Evolutionary conservation across 2,888 invertebrate species (phyloP).

Genomic region (Andrena chrysosceles): DNA sequence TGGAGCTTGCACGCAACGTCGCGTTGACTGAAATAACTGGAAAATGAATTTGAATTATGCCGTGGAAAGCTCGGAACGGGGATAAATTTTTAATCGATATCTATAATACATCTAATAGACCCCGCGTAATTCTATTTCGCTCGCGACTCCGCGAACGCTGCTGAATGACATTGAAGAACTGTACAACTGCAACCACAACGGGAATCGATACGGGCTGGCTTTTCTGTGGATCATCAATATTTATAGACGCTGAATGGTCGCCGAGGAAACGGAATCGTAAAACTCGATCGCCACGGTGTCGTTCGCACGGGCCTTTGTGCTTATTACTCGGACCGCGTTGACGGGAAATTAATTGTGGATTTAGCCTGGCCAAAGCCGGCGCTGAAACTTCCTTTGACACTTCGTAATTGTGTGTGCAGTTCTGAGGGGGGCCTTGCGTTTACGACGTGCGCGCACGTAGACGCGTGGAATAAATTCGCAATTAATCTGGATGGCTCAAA

Average conservation of each 20-base stretch:
- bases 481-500: conserved; percentile 43
- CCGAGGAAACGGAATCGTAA: neutral
- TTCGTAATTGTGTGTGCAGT: conserved; percentile 33
- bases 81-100: conserved; percentile 4
- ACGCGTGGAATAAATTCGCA: conserved; percentile 25
- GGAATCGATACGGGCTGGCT: conserved; percentile 10
- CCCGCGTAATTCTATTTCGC: neutral
- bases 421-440: neutral
- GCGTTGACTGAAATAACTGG: neutral
- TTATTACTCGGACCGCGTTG: neutral
- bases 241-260: neutral
- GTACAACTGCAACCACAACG: neutral
- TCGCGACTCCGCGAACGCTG: neutral
- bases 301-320: neutral
- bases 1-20: conserved; percentile 24
- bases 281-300: neutral
- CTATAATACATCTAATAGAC: neutral
- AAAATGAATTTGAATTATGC: neutral
- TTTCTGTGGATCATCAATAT: conserved; percentile 7
- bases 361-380: neutral
- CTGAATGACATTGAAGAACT: conserved; percentile 19
- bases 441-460: neutral
- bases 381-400: conserved; percentile 23
- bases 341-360: conserved; percentile 30
- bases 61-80: neutral